Base-by-base conservation (phyloP, 2,888 invertebrate genomes). In the Pammene fasciana region DNA sequence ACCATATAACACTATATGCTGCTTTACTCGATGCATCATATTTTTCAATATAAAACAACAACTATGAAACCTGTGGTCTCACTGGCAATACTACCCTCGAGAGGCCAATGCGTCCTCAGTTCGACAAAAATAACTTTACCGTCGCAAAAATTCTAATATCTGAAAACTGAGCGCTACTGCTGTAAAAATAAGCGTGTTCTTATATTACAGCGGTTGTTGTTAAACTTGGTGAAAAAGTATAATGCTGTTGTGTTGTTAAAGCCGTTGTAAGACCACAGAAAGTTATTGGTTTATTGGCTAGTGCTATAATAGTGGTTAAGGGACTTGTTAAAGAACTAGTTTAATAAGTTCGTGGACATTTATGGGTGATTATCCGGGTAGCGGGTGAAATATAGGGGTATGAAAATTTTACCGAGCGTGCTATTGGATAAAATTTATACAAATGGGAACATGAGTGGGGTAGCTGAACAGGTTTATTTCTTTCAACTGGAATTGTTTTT, bases 41-140 rank as follows among this genome's bases (percentile, higher is more conserved):
- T 66, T 61, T 67, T 71, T 72, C 72, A 72, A 76, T 76, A 78
- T 76, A 75, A 76, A 78, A 73, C 75, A 78, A 81, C 83, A 82
- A 82, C 77, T 78, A 78, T 71, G 72, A 73, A 76, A 75, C 72
- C 72, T 61, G 72, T 71, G 72, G 75, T 75, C 76, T 65, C 48
- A 65, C 70, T 75, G 71, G 61, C 67, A 70, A 55, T 73, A 79
- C 65, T 68, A 75, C 72, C 71, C 81, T 77, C 78, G 54, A 52
- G 83, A 78, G 85, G 68, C 68, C 78, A 75, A 81, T 80, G 78
- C 75, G 78, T 79, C 74, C 77, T 76, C 76, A 75, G 67, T 74
- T 76, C 73, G 68, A 76, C 81, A 76, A 80, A 78, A 52, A 71
- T 76, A 73, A 54, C 62, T 71, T 68, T 72, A 43, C 70, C 9